Base-by-base conservation (phyloP, 2,113 vertebrate species). In the Ophthalmolycus amberensis region DNA sequence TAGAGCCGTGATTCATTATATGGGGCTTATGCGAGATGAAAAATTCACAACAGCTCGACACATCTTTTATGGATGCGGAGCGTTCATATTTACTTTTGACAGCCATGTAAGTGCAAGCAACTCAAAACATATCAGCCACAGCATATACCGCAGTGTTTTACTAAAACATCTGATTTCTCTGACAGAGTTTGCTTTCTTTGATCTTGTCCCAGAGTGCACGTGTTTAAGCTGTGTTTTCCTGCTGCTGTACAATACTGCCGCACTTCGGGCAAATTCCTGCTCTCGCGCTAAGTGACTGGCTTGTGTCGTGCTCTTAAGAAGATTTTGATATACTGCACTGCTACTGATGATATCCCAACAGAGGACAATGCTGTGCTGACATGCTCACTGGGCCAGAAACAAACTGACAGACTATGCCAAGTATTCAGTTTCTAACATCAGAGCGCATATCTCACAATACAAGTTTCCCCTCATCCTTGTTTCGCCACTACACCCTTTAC, bases 371-470 rank as follows among this genome's bases (percentile, higher is more conserved):
- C 87, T 68, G 66, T 65, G 85, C 88, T 90, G 91, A 93, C 91
- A 92, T 88, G 89, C 89, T 92, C 88, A 88, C 77, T 91, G 89
- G 86, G 86, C 89, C 89, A 93, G 89, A 94, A 91, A 90, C 84
- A 86, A 86, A 88, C 80, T 92, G 91, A 94, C 92, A 94, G 92
- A 71, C 84, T 81, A 91, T 58, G 87, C 89, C 86, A 89, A 90
- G 91, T 85, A 92, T 94, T 91, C 83, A 67, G 90, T 94, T 94
- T 94, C 91, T 25, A 89, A 89, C 86, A 94, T 93, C 92, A 92
- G 90, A 92, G 90, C 78, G 66, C 60, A 90, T 85, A 90, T 90
- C 93, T 90, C 86, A 90, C 83, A 80, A 83, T 89, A 91, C 86
- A 89, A 86, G 87, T 91, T 90, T 90, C 79, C 86, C 83, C 88